Evolutionary conservation across 2,888 invertebrate genomes (phyloP), one percentile per base, ranked within the genome.

Genomic region (Platerodrilus igneus): DNA sequence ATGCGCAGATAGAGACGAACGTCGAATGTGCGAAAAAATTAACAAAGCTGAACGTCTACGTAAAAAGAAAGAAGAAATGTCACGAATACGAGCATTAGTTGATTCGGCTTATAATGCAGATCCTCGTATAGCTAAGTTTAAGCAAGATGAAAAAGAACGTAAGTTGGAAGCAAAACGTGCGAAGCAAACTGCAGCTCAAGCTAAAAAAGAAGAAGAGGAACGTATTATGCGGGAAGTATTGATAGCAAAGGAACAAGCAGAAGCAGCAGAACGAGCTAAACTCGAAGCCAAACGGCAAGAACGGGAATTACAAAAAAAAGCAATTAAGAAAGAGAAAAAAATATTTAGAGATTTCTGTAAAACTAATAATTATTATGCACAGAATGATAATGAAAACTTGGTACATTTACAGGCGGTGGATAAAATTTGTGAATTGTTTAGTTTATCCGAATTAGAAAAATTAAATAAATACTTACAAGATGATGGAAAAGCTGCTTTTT

Each of bases 61-160:
- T 62, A 78, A 89, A 60, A 95, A 96, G 71, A 97, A 97, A 66
- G 96, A 97, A 63, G 99, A 99, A 74, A 92, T 91, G 85, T 76
- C 86, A 1, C 74, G 99, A 52, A 86, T 99, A 53, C 76, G 97
- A 8, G 78, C 79, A 27, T 72, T 99, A 36, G 94, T 99, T 31
- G 97, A 99, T 62, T 76, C 89, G 64, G 93, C 96, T 0, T 97
- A 97, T 66, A 80, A 84, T 50, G 81, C 86, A 63, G 99, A 99
- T 71, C 96, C 96, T 0, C 76, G 99, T 53, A 91, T 99, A 59
- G 81, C 79, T 38, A 81, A 82, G 55, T 95, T 95, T 68, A 94
- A 91, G 59, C 91, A 91, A 55, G 91, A 94, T 37, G 95, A 96
- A 51, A 92, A 89, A 59, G 89, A 93, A 53, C 82, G 79, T 52